A percentile compares a stretch with the other conserved stretches of the same genome.
These are phyloP conservation scores for Parotia lawesii DNA, from an alignment of 2,113 vertebrate genomes.

Conservation along the genomic window DNA sequence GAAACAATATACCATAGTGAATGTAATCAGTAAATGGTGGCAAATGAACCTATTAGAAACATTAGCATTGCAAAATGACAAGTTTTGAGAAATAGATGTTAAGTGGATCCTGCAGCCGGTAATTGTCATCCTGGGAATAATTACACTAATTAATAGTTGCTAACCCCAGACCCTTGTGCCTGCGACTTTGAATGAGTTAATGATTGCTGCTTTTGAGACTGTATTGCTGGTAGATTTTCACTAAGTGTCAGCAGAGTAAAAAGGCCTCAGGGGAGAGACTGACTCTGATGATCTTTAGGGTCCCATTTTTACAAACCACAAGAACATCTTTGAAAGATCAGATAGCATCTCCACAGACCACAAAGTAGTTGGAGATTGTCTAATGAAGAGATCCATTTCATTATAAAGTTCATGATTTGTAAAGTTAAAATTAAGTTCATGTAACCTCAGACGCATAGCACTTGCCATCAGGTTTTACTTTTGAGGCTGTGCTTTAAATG, in stretches of 20 bases:
- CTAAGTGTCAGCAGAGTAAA: slow-evolving; percentile 82
- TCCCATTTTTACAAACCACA: slow-evolving; percentile 81
- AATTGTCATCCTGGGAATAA: slow-evolving; percentile 90
- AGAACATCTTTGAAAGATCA: slow-evolving; percentile 80
- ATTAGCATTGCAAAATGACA: slow-evolving; percentile 77
- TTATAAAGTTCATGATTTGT: slow-evolving; percentile 54
- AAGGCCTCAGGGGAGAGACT: slow-evolving; percentile 76
- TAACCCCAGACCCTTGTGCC: slow-evolving; percentile 75
- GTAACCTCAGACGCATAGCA: slow-evolving; percentile 27
- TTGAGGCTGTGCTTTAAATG: not conserved
- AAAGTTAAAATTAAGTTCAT: slow-evolving; percentile 51
- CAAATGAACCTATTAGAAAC: slow-evolving; percentile 82
- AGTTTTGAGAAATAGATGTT: slow-evolving; percentile 75
- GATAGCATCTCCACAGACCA: slow-evolving; percentile 76
- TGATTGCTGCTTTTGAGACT: slow-evolving; percentile 57
- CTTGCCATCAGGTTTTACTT: not conserved
- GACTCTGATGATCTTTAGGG: slow-evolving; percentile 73
- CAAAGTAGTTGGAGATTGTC: slow-evolving; percentile 58
- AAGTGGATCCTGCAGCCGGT: slow-evolving; percentile 90
- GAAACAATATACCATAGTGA: slow-evolving; percentile 83
- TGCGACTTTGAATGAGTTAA: slow-evolving; percentile 63
- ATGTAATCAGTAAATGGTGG: slow-evolving; percentile 85
- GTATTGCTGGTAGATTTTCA: slow-evolving; percentile 70
- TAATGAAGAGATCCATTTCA: slow-evolving; percentile 77
- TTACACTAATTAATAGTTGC: slow-evolving; percentile 95